phyloP scores from a whole-genome alignment of 2,888 invertebrate species.

The Ernsta delagoae region DNA sequence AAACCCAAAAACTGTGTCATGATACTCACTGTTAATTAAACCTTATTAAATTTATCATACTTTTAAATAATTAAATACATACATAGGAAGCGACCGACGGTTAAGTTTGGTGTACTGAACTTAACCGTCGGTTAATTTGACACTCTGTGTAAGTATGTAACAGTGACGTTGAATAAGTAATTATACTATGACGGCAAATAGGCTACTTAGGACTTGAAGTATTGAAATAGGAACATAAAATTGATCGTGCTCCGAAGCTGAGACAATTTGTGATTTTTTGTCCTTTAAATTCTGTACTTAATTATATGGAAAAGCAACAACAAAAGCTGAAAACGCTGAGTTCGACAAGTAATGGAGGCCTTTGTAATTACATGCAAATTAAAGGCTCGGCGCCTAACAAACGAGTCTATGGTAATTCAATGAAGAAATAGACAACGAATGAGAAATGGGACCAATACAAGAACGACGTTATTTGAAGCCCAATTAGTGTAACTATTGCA shows the following conservation, averaged over 20 bases:
- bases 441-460: background rate
- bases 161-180: too few relatives aligned
- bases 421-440: slow-evolving; percentile 5
- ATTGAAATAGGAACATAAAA: too few relatives aligned
- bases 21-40: background rate
- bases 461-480: background rate
- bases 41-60: too few relatives aligned
- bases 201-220: too few relatives aligned
- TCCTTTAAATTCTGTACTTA: background rate
- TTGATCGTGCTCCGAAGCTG: background rate
- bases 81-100: too few relatives aligned
- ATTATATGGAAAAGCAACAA: background rate
- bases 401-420: slow-evolving; percentile 5
- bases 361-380: slow-evolving; percentile 63
- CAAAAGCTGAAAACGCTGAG: slow-evolving; percentile 8
- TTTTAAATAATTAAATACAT: too few relatives aligned
- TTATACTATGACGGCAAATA: too few relatives aligned
- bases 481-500: background rate
- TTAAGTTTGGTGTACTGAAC: too few relatives aligned
- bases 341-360: slow-evolving; percentile 46
- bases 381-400: slow-evolving; percentile 46
- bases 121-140: too few relatives aligned
- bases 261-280: too few relatives aligned
- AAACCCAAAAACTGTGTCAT: background rate
- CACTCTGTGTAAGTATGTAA: too few relatives aligned